Evolutionary conservation across 2,113 vertebrate species (phyloP).

Genomic region (Manacus vitellinus): DNA sequence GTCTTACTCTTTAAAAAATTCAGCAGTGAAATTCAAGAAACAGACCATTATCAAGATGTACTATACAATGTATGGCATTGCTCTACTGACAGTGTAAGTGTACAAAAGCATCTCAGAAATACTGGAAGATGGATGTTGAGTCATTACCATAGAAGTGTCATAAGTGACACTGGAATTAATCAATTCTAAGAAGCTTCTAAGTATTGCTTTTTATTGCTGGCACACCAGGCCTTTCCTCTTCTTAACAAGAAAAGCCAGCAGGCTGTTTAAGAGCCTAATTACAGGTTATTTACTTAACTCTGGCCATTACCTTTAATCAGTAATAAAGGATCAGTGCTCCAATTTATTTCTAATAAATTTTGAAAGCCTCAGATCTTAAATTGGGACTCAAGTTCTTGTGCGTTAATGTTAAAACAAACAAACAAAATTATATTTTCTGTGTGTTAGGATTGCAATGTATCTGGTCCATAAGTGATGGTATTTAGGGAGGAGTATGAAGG

Average conservation of each 20-base stretch:
- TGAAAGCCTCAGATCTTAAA: background rate
- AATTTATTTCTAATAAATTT: background rate
- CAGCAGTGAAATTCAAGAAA: background rate
- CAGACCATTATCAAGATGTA: background rate
- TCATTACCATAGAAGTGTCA: background rate
- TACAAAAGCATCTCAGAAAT: background rate
- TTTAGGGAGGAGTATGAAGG: background rate
- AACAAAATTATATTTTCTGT: background rate
- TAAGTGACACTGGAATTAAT: background rate
- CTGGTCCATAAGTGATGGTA: rapidly evolving
- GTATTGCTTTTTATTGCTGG: background rate
- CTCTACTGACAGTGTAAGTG: background rate
- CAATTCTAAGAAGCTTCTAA: background rate
- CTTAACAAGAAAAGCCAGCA: background rate
- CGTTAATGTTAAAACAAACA: background rate
- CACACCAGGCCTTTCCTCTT: background rate
- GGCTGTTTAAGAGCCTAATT: background rate
- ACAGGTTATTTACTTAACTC: background rate
- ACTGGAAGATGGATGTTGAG: background rate
- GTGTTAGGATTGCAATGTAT: background rate
- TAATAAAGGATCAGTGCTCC: background rate
- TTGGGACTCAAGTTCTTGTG: background rate
- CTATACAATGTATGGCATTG: background rate
- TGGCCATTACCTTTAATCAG: background rate
- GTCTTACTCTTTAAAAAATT: background rate